Evolutionary conservation across 2,113 vertebrate genomes (phyloP).

Genomic region (Trematomus loennbergii): DNA sequence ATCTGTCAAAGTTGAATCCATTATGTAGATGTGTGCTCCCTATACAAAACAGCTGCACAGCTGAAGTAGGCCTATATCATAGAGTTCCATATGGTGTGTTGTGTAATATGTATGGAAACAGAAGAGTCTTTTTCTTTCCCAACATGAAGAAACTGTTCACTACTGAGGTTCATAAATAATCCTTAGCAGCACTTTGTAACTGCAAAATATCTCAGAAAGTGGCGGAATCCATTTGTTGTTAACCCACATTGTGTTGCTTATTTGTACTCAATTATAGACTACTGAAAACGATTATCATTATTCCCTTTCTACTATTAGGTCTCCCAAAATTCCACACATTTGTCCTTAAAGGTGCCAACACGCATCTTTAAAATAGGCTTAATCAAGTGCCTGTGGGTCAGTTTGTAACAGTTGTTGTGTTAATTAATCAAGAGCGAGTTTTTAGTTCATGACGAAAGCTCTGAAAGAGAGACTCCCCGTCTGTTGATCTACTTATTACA

Average conservation of each 20-base stretch:
- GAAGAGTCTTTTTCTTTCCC: neutral
- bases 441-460: conserved; percentile 29
- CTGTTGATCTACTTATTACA: conserved; percentile 47
- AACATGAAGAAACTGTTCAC: conserved; percentile 1
- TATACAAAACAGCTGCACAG: neutral
- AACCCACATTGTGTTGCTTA: neutral
- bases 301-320: no score
- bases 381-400: neutral
- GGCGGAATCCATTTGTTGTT: neutral
- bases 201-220: neutral
- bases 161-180: neutral
- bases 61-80: neutral
- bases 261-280: no score
- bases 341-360: neutral
- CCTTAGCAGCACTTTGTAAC: neutral
- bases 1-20: neutral
- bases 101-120: neutral
- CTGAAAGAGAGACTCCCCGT: conserved; percentile 31
- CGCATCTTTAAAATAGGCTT: neutral
- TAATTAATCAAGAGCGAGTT: conserved; percentile 13
- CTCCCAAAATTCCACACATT: neutral
- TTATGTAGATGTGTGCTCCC: neutral
- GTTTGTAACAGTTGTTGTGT: neutral
- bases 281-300: neutral
- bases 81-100: neutral